These are phyloP conservation scores for Oryzias dopingdopingensis DNA, from an alignment of 2,797 vertebrate species.

Conservation along the genomic window DNA sequence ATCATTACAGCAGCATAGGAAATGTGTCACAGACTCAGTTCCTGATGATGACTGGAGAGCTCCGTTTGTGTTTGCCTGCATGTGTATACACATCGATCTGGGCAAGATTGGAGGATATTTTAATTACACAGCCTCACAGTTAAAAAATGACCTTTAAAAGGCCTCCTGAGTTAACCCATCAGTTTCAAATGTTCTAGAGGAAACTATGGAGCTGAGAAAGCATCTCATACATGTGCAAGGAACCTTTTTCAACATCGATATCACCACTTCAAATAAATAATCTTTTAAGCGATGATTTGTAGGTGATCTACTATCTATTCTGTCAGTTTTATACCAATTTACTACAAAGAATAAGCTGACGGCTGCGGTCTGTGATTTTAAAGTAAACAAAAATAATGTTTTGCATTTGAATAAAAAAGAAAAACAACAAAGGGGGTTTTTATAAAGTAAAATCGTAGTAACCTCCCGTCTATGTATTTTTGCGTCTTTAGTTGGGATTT, in stretches of 20 bases:
- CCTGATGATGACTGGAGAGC: constrained; percentile 20
- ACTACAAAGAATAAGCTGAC: too few relatives aligned
- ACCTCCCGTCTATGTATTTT: too few relatives aligned
- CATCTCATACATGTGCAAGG: too few relatives aligned
- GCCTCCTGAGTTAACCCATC: constrained; percentile 33
- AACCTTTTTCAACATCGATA: not conserved
- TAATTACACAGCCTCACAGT: constrained; percentile 32
- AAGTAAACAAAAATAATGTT: too few relatives aligned
- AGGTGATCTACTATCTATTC: too few relatives aligned
- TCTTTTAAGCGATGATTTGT: too few relatives aligned
- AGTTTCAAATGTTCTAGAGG: not conserved
- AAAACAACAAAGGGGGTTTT: too few relatives aligned
- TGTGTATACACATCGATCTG: constrained; percentile 1
- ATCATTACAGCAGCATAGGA: constrained; percentile 21
- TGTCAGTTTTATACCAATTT: too few relatives aligned
- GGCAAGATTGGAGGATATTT: constrained; percentile 8
- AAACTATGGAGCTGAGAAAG: not conserved
- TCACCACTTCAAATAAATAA: not conserved
- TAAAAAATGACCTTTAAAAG: constrained; percentile 14
- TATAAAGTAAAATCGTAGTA: too few relatives aligned
- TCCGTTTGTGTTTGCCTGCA: constrained; percentile 17
- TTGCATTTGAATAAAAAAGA: too few relatives aligned
- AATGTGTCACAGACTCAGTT: constrained; percentile 39
- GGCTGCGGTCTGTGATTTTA: too few relatives aligned
- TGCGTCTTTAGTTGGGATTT: too few relatives aligned